Conservation (phyloP, 2,888 invertebrate species). For the Euproctis similis region DNA sequence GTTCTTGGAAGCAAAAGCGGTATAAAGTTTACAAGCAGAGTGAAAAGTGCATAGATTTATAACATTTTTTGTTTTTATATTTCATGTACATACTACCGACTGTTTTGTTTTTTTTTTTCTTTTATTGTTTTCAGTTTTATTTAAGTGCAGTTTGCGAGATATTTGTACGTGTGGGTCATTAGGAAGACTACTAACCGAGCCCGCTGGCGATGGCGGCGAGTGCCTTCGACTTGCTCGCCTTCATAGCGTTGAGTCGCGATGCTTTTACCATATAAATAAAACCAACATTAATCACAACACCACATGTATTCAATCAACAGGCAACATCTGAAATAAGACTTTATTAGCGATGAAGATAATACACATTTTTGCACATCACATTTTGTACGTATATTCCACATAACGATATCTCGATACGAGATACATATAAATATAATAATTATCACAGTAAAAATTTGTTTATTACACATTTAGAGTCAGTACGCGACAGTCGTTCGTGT, state of each 20-base stretch:
- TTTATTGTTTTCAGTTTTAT: no score
- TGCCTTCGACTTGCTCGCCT: conserved; percentile 86
- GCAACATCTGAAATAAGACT: conserved; percentile 72
- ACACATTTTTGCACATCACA: conserved; percentile 45
- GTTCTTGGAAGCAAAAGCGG: no score
- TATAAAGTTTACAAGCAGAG: no score
- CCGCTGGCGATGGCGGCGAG: conserved; percentile 92
- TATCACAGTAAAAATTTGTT: conserved; percentile 35
- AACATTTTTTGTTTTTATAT: no score
- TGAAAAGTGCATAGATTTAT: no score
- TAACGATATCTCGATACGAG: conserved; percentile 18
- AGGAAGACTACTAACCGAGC: conserved; percentile 86
- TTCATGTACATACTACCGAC: no score
- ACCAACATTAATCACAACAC: conserved; percentile 72
- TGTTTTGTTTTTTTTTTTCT: no score
- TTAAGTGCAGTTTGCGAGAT: conserved; percentile 25
- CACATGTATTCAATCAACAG: conserved; percentile 56
- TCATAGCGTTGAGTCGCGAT: conserved; percentile 82
- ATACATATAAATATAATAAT: no score
- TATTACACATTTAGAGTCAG: conserved; percentile 50
- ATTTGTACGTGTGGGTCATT: conserved; percentile 19
- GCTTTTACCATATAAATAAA: conserved; percentile 80
- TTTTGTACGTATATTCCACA: conserved; percentile 23
- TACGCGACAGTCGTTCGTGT: conserved; percentile 45
- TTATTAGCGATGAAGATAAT: conserved; percentile 51